Base-by-base conservation (phyloP, 2,797 vertebrate species). In the Hipposideros larvatus region DNA sequence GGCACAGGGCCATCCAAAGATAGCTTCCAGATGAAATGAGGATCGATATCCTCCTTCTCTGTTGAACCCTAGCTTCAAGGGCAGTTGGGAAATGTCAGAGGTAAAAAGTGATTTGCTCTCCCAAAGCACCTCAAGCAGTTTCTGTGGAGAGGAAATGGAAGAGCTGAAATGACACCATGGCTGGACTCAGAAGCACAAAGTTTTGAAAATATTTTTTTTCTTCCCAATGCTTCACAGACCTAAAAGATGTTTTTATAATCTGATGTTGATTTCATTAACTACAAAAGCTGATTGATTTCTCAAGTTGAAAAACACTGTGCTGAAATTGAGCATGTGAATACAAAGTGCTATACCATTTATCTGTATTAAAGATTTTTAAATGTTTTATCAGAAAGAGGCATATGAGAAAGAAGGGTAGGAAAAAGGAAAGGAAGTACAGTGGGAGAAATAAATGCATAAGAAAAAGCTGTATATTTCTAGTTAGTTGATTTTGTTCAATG, bases 191-290 rank as follows among this genome's bases (percentile, higher is more conserved):
- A 91, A 80, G 26, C 37, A 68, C 34, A 94, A 24, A 16, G 4
- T 28, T 66, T 51, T 94, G 61, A 90, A 73, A 89, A 94, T 71
- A 2, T 1, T 18, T n/a, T 73, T 7, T 90, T 79, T n/a, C n/a
- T 92, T 96, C 61, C 70, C 95, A 34, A 87, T 71, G 16, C 2
- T n/a, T 21, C 91, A 10, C 73, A 65, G 26, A 14, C 13, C 28
- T 70, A 78, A 82, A 24, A 24, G 84, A 80, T 61, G 4, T 5
- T 89, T 91, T 74, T 89, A 82, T 4, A 55, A 57, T 53, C 43
- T 84, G 80, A 84, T 8, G 37, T 19, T 71, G 13, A 92, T 94
- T 98, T 94, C 80, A 94, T 91, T 96, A 97, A 94, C 88, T 34
- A 65, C 34, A 95, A 95, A 95, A 84, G 34, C 37, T 86, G 28